These are phyloP conservation scores for Zaprionus tsacasi DNA, from an alignment of 1,140 invertebrate species.

Conservation along the genomic window DNA sequence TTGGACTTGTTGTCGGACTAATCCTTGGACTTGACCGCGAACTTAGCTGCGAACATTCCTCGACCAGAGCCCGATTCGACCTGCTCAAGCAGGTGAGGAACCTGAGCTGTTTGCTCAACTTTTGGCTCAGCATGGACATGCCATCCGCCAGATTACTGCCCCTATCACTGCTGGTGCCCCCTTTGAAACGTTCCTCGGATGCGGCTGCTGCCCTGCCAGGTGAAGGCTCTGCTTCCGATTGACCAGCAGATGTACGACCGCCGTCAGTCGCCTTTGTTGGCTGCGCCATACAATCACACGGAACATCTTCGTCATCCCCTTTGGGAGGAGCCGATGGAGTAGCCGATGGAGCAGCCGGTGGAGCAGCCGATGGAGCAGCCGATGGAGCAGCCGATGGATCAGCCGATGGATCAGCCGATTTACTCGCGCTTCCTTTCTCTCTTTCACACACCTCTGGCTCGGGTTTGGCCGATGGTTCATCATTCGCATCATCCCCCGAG, in stretches of 20 bases:
- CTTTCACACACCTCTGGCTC: no score
- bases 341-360: no score
- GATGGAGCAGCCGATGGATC: no score
- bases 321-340: neutral
- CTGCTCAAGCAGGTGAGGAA: slow-evolving; percentile 33
- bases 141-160: neutral
- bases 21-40: neutral
- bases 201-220: neutral
- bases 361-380: no score
- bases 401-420: no score
- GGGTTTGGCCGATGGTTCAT: no score
- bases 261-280: no score
- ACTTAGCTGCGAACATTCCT: neutral
- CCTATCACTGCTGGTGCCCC: neutral
- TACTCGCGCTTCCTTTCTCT: no score
- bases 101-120: slow-evolving; percentile 10
- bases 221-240: neutral
- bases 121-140: slow-evolving; percentile 2
- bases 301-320: neutral
- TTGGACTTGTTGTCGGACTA: neutral
- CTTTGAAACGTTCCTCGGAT: neutral
- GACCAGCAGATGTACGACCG: neutral
- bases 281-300: no score
- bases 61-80: neutral
- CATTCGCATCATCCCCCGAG: no score